phyloP scores from a whole-genome alignment of 2,888 invertebrate genomes.

The Platycnemis pennipes region DNA sequence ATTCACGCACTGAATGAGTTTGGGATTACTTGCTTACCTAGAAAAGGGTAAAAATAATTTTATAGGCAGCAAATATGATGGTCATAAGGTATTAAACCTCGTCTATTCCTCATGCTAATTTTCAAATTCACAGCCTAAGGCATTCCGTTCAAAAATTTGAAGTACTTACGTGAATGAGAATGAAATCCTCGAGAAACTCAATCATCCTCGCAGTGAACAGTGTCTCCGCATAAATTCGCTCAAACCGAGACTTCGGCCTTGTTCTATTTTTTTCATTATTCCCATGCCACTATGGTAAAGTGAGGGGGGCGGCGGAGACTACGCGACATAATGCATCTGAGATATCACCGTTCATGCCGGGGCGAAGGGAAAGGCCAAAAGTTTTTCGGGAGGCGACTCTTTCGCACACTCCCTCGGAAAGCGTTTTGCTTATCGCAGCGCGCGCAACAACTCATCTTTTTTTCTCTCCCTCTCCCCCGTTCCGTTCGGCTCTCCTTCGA shows the following conservation, averaged over 20 bases:
- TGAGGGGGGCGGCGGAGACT: neutral
- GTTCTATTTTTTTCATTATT: neutral
- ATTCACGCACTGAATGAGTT: too few species aligned
- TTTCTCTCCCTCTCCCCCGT: neutral
- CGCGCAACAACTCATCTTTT: constrained; percentile 13
- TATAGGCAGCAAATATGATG: too few species aligned
- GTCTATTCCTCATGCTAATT: too few species aligned
- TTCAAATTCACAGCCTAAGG: too few species aligned
- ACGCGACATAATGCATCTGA: neutral
- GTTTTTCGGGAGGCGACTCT: neutral
- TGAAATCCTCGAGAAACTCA: neutral
- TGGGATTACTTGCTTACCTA: too few species aligned
- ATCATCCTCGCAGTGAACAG: neutral
- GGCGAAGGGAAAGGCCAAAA: neutral
- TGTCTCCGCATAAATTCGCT: neutral
- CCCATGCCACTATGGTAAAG: too few species aligned
- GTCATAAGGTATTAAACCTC: too few species aligned
- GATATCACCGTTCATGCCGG: neutral
- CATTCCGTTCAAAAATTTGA: too few species aligned
- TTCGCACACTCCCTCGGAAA: constrained; percentile 12
- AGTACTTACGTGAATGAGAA: too few species aligned
- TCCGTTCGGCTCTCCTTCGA: neutral
- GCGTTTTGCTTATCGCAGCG: constrained; percentile 18
- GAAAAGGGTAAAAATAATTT: too few species aligned
- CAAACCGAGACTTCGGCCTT: neutral